These are phyloP conservation scores for Pholis gunnellus DNA, from an alignment of 2,113 vertebrate genomes.

Conservation along the genomic window DNA sequence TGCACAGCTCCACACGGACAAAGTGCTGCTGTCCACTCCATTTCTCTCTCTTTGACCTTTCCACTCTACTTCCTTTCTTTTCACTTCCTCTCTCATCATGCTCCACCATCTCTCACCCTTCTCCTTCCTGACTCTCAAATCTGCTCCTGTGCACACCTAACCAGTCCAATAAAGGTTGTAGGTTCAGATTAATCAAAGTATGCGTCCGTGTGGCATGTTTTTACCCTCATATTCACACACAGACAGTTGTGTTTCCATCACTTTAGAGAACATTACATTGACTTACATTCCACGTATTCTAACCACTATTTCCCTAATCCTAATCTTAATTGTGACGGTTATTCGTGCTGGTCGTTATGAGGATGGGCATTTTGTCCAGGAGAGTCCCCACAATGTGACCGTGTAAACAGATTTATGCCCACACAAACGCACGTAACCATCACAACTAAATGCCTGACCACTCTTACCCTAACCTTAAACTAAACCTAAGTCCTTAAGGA, in stretches of 20 bases:
- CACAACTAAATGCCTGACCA: too few relatives aligned
- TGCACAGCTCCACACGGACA: constrained; percentile 44
- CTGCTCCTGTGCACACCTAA: constrained; percentile 78
- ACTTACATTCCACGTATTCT: too few relatives aligned
- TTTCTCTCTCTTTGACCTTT: constrained; percentile 59
- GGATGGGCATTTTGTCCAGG: too few relatives aligned
- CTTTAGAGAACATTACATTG: too few relatives aligned
- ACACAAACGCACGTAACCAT: background rate
- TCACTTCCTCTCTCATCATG: constrained; percentile 59
- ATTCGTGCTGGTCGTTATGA: background rate
- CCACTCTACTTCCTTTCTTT: constrained; percentile 56
- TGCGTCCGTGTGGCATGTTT: constrained; percentile 50
- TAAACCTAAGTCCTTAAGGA: background rate
- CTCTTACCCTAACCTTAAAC: background rate
- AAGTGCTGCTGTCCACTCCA: constrained; percentile 55
- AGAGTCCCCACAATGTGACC: too few relatives aligned
- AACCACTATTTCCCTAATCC: background rate
- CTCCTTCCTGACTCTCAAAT: constrained; percentile 65
- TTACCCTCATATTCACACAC: background rate
- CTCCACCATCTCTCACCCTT: constrained; percentile 49
- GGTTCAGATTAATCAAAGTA: constrained; percentile 67
- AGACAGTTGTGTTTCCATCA: background rate
- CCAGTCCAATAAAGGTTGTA: constrained; percentile 83
- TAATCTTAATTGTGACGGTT: background rate
- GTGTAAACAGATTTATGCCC: too few relatives aligned